Base-by-base conservation (phyloP, 1,140 invertebrate species). In the Gonatopus flavifemur region DNA sequence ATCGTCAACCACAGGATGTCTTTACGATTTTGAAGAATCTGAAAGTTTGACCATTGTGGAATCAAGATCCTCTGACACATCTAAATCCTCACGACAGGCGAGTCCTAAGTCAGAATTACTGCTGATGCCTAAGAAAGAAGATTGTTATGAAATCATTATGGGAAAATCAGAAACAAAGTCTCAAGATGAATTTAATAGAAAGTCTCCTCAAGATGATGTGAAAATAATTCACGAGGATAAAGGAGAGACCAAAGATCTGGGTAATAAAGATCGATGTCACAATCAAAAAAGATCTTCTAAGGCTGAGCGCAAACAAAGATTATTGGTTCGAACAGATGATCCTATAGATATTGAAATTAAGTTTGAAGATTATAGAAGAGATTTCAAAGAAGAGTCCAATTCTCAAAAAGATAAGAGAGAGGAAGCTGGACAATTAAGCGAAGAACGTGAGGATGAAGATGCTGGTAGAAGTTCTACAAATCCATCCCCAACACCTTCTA, bases 361-460 rank as follows among this genome's bases (percentile, higher is more conserved):
- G 15, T 73, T 70, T 41, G 76, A 78, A n/a, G 71, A 75, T 18
- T 74, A 64, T 49, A 60, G 54, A 3, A 60, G 48, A 32, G 56
- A 60, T 2, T 53, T 41, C 15, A 70, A 72, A 19, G 64, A 72
- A 0, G 67, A 72, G 0, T 39, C 41, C 10, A 38, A 18, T n/a
- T 41, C 28, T 21, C 49, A 66, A 1, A 65, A 66, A 15, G 64
- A 73, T 0, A 72, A 66, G 18, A 67, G 62, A 10, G 71, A 72
- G 15, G 70, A 73, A 0, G 38, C 53, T 12, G 62, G 56, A n/a
- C 57, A 68, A 6, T 53, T 66, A 3, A 77, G 72, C 22, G 74
- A 76, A n/a, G 76, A 78, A 37, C 62, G 67, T 3, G 73, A 76
- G 2, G 67, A 78, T 12, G 73, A 76, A 0, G 74, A 78, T 32